Evolutionary conservation across 1,140 invertebrate genomes (phyloP), one percentile per base, ranked within the genome.

Genomic region (Daktulosphaira vitifoliae): DNA sequence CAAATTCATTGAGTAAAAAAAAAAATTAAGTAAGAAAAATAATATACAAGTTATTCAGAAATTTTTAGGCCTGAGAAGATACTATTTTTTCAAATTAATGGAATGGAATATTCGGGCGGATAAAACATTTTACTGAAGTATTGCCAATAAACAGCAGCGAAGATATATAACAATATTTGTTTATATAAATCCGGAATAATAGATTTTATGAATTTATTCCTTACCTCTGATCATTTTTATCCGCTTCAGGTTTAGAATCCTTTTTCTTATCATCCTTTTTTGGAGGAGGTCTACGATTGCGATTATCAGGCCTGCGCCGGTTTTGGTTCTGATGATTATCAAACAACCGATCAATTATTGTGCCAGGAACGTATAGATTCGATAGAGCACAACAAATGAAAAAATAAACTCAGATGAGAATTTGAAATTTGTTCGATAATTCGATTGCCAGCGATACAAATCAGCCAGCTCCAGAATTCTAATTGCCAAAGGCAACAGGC

Each of bases 301-400:
- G 56, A 62, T 62, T 62, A 62, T 62, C 56, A 62, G 56, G 56
- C 56, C 56, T 62, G 56, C 56, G 56, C 56, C 56, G 56, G 56
- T 62, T 62, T 62, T 62, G 56, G 42, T 62, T 62, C 56, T 62
- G 56, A 39, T 39, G 25, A 39, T 62, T 62, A 62, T 62, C 56
- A 62, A 62, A 56, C 53, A 56, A 62, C 42, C 56, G 18, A 62
- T 62, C 56, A 48, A 62, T 62, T 62, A 62, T 62, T 62, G 56
- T 62, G 56, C 56, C 54, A 62, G 56, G 56, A 62, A 62, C 56
- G 46, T 22, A 62, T 38, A 62, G 39, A 62, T 62, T 62, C 56
- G 42, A 62, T 62, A 62, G 56, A 62, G 56, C 56, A 62, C 56
- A 62, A 62, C 56, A 62, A 62, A 62, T 62, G 56, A 62, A 62